phyloP scores from a whole-genome alignment of 1,140 invertebrate species.

The Drosophila ohnishii region DNA sequence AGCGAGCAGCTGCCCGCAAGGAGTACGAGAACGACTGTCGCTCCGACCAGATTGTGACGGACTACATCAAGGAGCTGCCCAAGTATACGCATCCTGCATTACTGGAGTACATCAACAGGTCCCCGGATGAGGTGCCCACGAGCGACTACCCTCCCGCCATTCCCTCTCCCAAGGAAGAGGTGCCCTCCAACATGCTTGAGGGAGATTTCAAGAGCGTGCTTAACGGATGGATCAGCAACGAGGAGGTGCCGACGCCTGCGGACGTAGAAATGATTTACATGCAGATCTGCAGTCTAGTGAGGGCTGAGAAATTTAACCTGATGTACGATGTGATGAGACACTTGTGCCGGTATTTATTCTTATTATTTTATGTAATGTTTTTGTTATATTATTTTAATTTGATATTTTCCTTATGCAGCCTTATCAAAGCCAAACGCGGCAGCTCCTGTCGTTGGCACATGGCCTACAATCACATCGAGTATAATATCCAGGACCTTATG shows the following conservation, averaged over 20 bases:
- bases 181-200: background rate
- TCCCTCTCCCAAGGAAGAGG: background rate
- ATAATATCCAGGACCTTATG: conserved; percentile 40
- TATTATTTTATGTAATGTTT: background rate
- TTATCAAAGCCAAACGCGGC: conserved; percentile 56
- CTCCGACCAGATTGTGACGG: conserved; percentile 46
- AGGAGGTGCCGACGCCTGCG: conserved; percentile 33
- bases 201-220: conserved; percentile 36
- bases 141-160: background rate
- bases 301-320: conserved; percentile 12
- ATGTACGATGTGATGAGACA: conserved; percentile 67
- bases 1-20: background rate
- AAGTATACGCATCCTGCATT: conserved; percentile 30
- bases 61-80: conserved; percentile 39
- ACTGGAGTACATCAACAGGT: conserved; percentile 22
- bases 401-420: conserved; percentile 2
- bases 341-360: conserved; percentile 44
- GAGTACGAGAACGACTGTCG: background rate
- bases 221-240: conserved; percentile 46
- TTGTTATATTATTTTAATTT: background rate
- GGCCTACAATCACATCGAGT: conserved; percentile 59
- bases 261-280: conserved; percentile 52
- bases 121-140: background rate
- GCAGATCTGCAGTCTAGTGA: conserved; percentile 40
- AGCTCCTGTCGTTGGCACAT: conserved; percentile 52